Base-by-base conservation (phyloP, 2,797 vertebrate genomes). In the Dendrocincla fuliginosa region DNA sequence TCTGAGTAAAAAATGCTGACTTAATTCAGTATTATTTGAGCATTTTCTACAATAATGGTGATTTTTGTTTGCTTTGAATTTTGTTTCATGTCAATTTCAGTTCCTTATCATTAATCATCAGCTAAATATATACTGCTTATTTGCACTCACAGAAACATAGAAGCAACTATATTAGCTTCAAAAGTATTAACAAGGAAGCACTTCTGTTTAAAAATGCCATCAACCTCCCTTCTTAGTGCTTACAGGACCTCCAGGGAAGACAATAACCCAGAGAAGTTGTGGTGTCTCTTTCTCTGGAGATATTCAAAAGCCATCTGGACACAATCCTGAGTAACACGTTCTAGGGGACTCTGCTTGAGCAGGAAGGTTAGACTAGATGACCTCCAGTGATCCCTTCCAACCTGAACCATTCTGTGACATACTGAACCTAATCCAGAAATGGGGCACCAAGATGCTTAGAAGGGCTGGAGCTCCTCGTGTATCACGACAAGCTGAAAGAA, bases 241-340 rank as follows among this genome's bases (percentile, higher is more conserved):
- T 39, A n/a, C 11, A 67, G 74, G 32, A 71, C 4, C 33, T 60
- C 46, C 27, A 79, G 81, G 39, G 70, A 32, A 89, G 59, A 39
- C 0, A 1, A 56, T 0, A 1, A 44, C 16, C 11, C 37, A 50
- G n/a, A 25, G n/a, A 57, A 63, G 28, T 4, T 63, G 28, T 22
- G 28, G 23, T 44, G 28, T 50, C 9, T 63, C 7, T 41, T 32
- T 61, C 55, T 50, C 56, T 18, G 57, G 56, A 77, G 28, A 56
- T 1, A 32, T 32, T 42, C 28, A 42, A 32, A 63, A 44, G 37
- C 23, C 42, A 19, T 33, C 37, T 6, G 11, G 42, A 70, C 8
- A n/a, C 50, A 50, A 4, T 22, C 37, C 42, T 50, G 49, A 44
- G n/a, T 13, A 47, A 30, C 0, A 3, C 14, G 46, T 24, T 74